Evolutionary conservation across 2,113 vertebrate species (phyloP).

Genomic region (Indicator indicator): DNA sequence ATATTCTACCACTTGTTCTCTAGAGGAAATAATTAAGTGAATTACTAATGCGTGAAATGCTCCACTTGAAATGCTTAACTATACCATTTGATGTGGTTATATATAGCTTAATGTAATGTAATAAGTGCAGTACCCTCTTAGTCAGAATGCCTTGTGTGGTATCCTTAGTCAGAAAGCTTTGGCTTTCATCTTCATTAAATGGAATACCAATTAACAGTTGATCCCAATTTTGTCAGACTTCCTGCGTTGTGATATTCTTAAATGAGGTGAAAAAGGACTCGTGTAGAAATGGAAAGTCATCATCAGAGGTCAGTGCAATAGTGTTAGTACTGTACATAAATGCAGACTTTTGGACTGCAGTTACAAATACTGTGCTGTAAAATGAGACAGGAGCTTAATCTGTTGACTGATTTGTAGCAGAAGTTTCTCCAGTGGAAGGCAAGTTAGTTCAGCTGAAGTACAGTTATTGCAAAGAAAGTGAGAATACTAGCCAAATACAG

Average conservation of each 20-base stretch:
- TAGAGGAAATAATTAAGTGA: slow-evolving; percentile 73
- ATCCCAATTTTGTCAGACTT: slow-evolving; percentile 11
- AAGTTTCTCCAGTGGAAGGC: not conserved
- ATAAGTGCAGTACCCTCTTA: slow-evolving; percentile 1
- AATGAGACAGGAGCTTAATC: not conserved
- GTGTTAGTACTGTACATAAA: not conserved
- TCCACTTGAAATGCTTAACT: slow-evolving; percentile 72
- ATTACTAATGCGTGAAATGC: slow-evolving; percentile 71
- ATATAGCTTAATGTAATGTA: slow-evolving; percentile 56
- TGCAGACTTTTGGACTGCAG: not conserved
- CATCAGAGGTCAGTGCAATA: not conserved
- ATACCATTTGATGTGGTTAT: slow-evolving; percentile 74
- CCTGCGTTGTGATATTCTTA: not conserved
- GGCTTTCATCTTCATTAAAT: slow-evolving; percentile 34
- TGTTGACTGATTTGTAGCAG: not conserved
- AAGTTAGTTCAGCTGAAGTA: not conserved
- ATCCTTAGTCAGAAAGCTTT: not conserved
- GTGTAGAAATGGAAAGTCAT: not conserved
- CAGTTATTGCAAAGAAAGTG: not conserved
- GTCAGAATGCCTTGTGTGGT: not conserved
- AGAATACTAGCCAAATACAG: not conserved
- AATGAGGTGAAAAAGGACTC: not conserved
- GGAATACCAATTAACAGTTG: slow-evolving; percentile 19
- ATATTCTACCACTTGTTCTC: slow-evolving; percentile 44
- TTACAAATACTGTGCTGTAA: not conserved